These are phyloP conservation scores for Romanogobio albipinnatus DNA, from an alignment of 2,113 vertebrate species.

Conservation along the genomic window DNA sequence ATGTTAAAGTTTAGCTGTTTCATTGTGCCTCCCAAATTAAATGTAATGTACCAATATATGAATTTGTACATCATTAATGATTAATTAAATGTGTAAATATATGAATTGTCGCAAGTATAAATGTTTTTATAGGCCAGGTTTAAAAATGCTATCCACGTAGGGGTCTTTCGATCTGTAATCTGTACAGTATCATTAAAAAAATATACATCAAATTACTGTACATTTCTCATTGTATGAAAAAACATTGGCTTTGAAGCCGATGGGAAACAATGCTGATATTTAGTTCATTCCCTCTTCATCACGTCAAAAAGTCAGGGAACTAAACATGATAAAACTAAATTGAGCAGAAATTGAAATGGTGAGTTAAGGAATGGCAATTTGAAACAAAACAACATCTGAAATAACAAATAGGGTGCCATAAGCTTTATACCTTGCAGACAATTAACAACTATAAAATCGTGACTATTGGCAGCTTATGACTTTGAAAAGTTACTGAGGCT, in stretches of 20 bases:
- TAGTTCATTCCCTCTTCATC: slow-evolving; percentile 19
- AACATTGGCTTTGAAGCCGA: neutral
- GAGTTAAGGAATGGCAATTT: slow-evolving; percentile 20
- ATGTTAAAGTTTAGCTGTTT: neutral
- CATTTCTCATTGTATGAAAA: neutral
- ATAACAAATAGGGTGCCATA: slow-evolving; percentile 36
- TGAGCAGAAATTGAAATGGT: slow-evolving; percentile 3
- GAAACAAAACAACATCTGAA: slow-evolving; percentile 30
- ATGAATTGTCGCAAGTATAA: neutral
- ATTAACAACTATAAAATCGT: slow-evolving; percentile 32
- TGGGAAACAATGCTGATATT: neutral
- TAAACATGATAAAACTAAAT: slow-evolving; percentile 10
- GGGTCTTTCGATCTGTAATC: neutral
- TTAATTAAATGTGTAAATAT: neutral
- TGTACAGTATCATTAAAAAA: slow-evolving; percentile 13
- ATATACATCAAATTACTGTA: neutral
- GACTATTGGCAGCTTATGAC: slow-evolving; percentile 34
- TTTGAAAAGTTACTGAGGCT: slow-evolving; percentile 33
- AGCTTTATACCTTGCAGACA: slow-evolving; percentile 43
- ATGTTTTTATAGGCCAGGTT: no score
- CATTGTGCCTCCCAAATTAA: neutral
- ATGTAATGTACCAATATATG: neutral
- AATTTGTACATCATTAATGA: neutral
- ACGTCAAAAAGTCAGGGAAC: slow-evolving; percentile 3
- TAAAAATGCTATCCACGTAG: neutral